Conservation (phyloP, 2,113 vertebrate species). For the Heterochromis multidens region DNA sequence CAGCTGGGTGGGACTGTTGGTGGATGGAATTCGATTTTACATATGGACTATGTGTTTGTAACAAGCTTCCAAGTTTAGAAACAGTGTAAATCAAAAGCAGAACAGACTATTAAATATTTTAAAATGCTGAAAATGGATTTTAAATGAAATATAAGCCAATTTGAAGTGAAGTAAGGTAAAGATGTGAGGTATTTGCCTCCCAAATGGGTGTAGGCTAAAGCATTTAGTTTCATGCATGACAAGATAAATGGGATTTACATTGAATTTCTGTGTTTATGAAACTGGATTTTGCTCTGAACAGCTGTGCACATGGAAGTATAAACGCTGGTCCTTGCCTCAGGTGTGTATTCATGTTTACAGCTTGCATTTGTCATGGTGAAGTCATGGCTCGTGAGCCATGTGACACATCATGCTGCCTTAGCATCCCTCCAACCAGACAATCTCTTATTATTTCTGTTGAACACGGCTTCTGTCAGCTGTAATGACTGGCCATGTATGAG, state of each 20-base stretch:
- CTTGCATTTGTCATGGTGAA: not conserved
- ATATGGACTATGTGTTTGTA: not conserved
- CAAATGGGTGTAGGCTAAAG: not conserved
- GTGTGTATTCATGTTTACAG: conserved; percentile 3
- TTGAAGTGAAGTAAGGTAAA: not conserved
- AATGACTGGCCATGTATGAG: not conserved
- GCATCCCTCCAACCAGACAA: not conserved
- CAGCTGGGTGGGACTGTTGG: conserved; percentile 34
- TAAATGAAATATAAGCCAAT: not conserved
- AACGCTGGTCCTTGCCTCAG: not conserved
- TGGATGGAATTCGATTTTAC: not conserved
- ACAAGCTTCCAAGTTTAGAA: not conserved
- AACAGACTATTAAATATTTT: not conserved
- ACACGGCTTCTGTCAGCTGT: not conserved
- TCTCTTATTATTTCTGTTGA: not conserved
- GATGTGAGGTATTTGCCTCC: conserved; percentile 5
- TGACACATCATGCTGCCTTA: not conserved
- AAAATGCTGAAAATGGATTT: not conserved
- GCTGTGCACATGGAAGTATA: not conserved
- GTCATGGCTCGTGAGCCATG: not conserved
- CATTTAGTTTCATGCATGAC: not conserved
- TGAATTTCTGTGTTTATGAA: not conserved
- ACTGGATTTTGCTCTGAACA: not conserved
- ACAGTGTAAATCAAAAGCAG: not conserved
- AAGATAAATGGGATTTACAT: not conserved